Conservation (phyloP, 2,113 vertebrate genomes). For the Perccottus glenii region DNA sequence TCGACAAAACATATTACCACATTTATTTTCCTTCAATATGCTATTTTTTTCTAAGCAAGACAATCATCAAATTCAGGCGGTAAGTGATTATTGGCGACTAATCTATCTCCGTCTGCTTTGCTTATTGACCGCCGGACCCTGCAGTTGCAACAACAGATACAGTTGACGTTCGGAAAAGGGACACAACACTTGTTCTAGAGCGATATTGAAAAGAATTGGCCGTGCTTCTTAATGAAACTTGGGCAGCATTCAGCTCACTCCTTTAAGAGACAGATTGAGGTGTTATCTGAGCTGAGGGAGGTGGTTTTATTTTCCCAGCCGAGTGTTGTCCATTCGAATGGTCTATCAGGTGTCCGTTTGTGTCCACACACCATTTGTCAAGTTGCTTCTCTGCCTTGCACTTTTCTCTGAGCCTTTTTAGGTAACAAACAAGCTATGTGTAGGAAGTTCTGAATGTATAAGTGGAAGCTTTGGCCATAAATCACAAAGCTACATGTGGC, state of each 20-base stretch:
- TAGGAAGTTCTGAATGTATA: conserved; percentile 45
- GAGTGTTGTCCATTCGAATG: conserved; percentile 18
- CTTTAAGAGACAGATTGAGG: conserved; percentile 58
- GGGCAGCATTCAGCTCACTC: conserved; percentile 22
- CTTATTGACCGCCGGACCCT: conserved; percentile 18
- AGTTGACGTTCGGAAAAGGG: conserved; percentile 32
- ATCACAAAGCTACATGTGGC: conserved; percentile 37
- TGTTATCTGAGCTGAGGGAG: conserved; percentile 54
- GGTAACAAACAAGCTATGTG: conserved; percentile 35
- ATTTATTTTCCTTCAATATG: conserved; percentile 9
- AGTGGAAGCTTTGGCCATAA: conserved; percentile 30
- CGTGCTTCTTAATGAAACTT: conserved; percentile 41
- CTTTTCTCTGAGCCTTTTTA: neutral
- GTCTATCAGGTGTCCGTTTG: conserved; percentile 45
- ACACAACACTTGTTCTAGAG: conserved; percentile 17
- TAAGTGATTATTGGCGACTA: conserved; percentile 30
- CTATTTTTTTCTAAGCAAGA: neutral
- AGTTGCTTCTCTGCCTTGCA: conserved; percentile 3
- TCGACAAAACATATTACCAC: conserved; percentile 18
- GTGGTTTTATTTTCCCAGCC: conserved; percentile 49
- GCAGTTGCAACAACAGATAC: conserved; percentile 17
- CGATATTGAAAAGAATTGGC: conserved; percentile 37
- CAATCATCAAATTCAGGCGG: conserved; percentile 39
- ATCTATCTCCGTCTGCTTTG: conserved; percentile 26
- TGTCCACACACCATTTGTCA: conserved; percentile 51